Conservation (phyloP, 2,797 vertebrate species). For the Tangara arthus region DNA sequence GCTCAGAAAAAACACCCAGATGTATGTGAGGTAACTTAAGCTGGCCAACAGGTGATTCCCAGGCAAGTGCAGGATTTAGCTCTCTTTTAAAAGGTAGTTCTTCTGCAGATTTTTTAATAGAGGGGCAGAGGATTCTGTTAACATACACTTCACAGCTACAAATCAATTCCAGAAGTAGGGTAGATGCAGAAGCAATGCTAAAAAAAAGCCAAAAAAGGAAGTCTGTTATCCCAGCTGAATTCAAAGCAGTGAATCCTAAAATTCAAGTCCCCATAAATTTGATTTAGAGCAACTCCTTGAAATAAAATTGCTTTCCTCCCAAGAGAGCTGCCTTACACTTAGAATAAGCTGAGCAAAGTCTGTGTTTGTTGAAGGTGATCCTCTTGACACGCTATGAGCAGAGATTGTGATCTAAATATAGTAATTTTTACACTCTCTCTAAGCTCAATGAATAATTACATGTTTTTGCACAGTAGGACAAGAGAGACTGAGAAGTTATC, state of each 20-base stretch:
- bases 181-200: neutral
- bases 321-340: neutral
- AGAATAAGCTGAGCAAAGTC: neutral
- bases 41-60: neutral
- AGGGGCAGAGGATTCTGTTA: neutral
- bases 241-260: neutral
- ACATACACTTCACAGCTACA: neutral
- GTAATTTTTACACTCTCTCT: neutral
- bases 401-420: neutral
- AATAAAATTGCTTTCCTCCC: neutral
- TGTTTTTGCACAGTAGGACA: neutral
- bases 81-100: neutral
- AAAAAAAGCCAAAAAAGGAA: neutral
- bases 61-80: neutral
- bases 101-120: neutral
- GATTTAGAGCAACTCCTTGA: neutral
- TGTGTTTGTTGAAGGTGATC: neutral
- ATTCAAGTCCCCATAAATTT: neutral
- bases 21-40: neutral
- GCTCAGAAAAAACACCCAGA: neutral
- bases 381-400: neutral
- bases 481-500: neutral
- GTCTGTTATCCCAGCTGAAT: neutral
- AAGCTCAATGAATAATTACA: conserved; percentile 19
- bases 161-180: neutral